Conservation (phyloP, 2,113 vertebrate genomes). For the Mustela lutreola region DNA sequence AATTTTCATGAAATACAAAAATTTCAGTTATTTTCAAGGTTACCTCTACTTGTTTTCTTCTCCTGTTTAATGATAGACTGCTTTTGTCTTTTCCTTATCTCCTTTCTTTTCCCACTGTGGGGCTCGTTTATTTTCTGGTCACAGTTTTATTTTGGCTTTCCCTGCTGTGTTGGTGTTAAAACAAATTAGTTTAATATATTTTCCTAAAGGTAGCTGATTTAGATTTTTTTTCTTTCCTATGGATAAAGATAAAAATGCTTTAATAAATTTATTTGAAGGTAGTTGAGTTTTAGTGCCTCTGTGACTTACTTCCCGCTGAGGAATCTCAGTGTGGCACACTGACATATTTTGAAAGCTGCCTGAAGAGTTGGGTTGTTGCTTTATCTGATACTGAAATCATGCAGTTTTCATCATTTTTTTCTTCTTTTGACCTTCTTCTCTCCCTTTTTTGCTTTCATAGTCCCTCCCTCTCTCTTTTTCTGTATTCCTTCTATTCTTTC, state of each 20-base stretch:
- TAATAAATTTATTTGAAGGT: slow-evolving; percentile 82
- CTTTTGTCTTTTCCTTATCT: slow-evolving; percentile 5
- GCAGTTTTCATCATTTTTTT: background rate
- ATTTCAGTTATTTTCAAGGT: background rate
- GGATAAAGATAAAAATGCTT: slow-evolving; percentile 79
- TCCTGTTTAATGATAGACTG: background rate
- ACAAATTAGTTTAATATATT: slow-evolving; percentile 86
- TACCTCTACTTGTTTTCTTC: background rate
- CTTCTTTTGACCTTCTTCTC: background rate
- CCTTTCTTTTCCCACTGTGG: background rate
- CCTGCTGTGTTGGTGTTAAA: slow-evolving; percentile 84
- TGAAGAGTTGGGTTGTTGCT: slow-evolving; percentile 40
- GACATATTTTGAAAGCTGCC: slow-evolving; percentile 74
- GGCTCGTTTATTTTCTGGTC: slow-evolving; percentile 26
- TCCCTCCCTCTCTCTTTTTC: too few species aligned
- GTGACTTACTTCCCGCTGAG: slow-evolving; percentile 80
- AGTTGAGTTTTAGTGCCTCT: slow-evolving; percentile 79
- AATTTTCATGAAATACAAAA: slow-evolving; percentile 1
- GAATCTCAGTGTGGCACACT: background rate
- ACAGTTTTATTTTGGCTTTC: slow-evolving; percentile 78
- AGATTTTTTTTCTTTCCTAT: slow-evolving; percentile 81
- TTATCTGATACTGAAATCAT: slow-evolving; percentile 32
- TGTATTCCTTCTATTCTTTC: background rate
- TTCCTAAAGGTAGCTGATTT: slow-evolving; percentile 84
- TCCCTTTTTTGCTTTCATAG: background rate